Conservation (phyloP, 2,888 invertebrate species). For the Synergus itoensis region DNA sequence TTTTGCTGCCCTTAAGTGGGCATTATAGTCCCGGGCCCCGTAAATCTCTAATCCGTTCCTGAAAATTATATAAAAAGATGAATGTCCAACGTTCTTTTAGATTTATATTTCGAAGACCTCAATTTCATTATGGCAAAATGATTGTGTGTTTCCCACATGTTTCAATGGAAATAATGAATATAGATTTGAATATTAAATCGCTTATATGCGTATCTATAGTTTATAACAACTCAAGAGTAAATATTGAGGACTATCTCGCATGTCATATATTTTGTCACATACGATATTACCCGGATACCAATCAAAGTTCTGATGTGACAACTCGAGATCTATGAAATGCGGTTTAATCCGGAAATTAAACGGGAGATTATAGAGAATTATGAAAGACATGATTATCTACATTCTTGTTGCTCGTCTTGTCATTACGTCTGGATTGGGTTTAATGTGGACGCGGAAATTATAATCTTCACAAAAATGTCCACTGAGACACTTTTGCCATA, state of each 20-base stretch:
- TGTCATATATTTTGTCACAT: background rate
- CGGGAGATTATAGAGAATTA: slow-evolving; percentile 46
- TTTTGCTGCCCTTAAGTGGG: no score
- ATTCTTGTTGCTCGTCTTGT: background rate
- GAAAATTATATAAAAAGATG: no score
- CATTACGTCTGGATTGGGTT: slow-evolving; percentile 18
- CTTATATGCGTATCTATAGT: no score
- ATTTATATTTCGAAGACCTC: no score
- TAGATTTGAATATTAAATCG: no score
- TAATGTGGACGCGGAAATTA: slow-evolving; percentile 16
- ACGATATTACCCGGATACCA: slow-evolving; percentile 46
- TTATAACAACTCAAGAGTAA: no score
- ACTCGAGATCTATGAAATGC: slow-evolving; percentile 50
- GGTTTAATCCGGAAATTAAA: slow-evolving; percentile 54
- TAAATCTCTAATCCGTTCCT: no score
- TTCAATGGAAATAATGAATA: no score
- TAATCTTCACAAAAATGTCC: slow-evolving; percentile 8
- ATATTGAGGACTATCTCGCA: background rate
- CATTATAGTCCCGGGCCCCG: no score
- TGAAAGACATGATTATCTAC: slow-evolving; percentile 30
- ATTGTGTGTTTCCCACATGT: no score
- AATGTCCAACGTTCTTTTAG: no score
- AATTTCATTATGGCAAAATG: no score
- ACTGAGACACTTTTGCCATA: slow-evolving; percentile 16
- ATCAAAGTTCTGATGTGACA: slow-evolving; percentile 56